Evolutionary conservation across 2,113 vertebrate species (phyloP).

Genomic region (Cebus imitator): DNA sequence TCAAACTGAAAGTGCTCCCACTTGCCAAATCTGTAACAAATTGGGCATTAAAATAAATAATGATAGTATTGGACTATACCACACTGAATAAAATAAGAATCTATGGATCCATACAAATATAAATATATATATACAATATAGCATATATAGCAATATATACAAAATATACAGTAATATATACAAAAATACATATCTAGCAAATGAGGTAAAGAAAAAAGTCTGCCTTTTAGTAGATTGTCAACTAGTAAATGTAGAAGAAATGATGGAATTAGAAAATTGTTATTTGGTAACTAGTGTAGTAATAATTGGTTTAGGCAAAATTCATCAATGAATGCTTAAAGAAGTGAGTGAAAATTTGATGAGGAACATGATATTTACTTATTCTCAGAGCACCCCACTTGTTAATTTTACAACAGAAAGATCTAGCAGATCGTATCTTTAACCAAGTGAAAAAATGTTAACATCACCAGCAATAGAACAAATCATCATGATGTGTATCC

Average conservation of each 20-base stretch:
- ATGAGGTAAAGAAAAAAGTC: background rate
- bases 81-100: background rate
- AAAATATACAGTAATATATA: no score
- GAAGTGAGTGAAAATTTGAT: background rate
- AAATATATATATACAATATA: background rate
- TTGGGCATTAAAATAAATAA: background rate
- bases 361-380: background rate
- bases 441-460: conserved; percentile 22
- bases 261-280: background rate
- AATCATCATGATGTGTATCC: background rate
- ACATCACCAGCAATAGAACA: background rate
- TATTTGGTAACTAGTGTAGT: background rate
- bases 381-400: background rate
- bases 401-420: conserved; percentile 18
- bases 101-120: background rate
- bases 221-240: background rate
- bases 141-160: no score
- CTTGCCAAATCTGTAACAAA: background rate
- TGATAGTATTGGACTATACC: background rate
- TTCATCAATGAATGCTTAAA: conserved; percentile 20
- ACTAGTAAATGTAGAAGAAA: background rate
- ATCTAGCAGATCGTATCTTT: conserved; percentile 11
- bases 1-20: background rate
- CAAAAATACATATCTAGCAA: background rate
- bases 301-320: background rate